Evolutionary conservation across 2,797 vertebrate genomes (phyloP), one percentile per base, ranked within the genome.

Genomic region (Peromyscus nudipes): DNA sequence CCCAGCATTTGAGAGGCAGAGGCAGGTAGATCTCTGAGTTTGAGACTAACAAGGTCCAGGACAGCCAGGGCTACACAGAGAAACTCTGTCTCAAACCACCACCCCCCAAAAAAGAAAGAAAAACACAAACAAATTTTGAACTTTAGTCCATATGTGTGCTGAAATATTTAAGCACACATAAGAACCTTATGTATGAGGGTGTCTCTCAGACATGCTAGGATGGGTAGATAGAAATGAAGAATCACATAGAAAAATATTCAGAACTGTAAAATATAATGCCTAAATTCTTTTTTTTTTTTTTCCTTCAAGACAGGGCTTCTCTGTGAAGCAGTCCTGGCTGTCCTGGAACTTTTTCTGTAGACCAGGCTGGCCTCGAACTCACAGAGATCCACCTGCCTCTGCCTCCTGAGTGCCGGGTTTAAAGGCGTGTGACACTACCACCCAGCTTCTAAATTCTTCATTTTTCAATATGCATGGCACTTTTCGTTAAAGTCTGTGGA

Each of bases 391-490:
- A 16, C 14, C 52, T 52, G 52, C 52, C 52, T 52, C 52, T 52
- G 52, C 14, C 52, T 52, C 52, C 52, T 3, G 52, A 52, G 52
- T 52, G 14, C 52, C 13, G 14, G 52, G 52, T 14, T 52, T 52
- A 52, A 52, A 52, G 52, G 52, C 49, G 2, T 12, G 49, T 52
- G 49, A 52, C 49, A 52, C 49, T 52, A 52, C 49, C 49, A 52
- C 49, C 49, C 49, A 52, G 49, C 49, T 52, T 52, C 34, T 62
- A 67, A 27, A 19, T 6, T 79, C 40, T 89, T 46, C 64, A 25
- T 4, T 90, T 75, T 95, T 97, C 77, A 87, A 49, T 76, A 43
- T 43, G 40, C 57, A 69, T 94, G 40, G 76, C 49, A 60, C 6
- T 83, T 71, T 92, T 67, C 21, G 76, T 29, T 69, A 69, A 92